Evolutionary conservation across 37 sponge, comb jelly and placozoan species (phyloP).

Genomic region (Beroe forskalii): DNA sequence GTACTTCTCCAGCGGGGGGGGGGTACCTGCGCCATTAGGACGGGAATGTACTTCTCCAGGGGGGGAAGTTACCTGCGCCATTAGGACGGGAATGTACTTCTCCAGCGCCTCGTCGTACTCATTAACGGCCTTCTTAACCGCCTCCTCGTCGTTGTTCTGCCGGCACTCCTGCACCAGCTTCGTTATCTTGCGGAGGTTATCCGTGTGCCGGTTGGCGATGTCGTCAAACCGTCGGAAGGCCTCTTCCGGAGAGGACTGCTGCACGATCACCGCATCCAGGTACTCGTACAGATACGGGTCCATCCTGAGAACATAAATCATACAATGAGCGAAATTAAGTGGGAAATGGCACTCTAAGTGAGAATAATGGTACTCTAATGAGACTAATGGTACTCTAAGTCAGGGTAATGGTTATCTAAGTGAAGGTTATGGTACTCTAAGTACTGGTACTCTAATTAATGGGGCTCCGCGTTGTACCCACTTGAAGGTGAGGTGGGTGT

Average conservation of each 20-base stretch:
- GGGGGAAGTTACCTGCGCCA: conserved; percentile 85
- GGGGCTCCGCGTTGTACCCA: too few relatives aligned
- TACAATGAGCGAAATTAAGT: neutral
- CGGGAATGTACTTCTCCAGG: too few relatives aligned
- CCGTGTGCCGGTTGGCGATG: conserved; percentile 81
- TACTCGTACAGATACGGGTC: conserved; percentile 82
- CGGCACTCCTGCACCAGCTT: conserved; percentile 88
- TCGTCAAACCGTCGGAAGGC: conserved; percentile 92
- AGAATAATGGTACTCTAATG: neutral
- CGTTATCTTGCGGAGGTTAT: conserved; percentile 84
- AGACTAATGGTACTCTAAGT: neutral
- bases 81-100: conserved; percentile 94
- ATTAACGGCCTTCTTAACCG: conserved; percentile 86
- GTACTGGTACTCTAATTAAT: too few relatives aligned
- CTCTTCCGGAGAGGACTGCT: conserved; percentile 91
- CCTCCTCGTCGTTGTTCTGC: conserved; percentile 85
- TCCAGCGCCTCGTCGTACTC: conserved; percentile 96
- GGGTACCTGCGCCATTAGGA: too few relatives aligned
- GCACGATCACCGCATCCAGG: conserved; percentile 86
- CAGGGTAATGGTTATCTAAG: too few relatives aligned
- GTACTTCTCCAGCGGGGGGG: too few relatives aligned
- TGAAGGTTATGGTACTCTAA: too few relatives aligned
- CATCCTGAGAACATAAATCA: neutral
- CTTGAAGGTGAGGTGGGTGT: conserved; percentile 89
- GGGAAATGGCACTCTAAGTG: neutral